Percentiles rank a stretch among this genome's conserved stretches.
phyloP scores from a whole-genome alignment of 1,140 invertebrate species.

The Chelonus insularis region DNA sequence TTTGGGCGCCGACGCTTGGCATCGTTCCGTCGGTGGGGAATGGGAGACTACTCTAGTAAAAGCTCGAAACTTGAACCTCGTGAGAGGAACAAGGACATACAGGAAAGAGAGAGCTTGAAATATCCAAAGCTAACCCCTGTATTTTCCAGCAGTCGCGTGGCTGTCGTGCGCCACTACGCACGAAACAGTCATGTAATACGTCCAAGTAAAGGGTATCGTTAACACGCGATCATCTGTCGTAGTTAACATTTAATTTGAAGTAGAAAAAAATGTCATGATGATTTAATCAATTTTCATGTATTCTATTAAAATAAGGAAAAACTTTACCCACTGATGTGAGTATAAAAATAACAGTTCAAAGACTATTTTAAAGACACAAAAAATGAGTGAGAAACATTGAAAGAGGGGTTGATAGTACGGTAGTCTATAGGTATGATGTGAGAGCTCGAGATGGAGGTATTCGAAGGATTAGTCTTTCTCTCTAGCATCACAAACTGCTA shows the following conservation, averaged over 20 bases:
- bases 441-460: conserved; percentile 52
- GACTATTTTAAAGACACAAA: too few species aligned
- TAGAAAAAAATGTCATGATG: too few species aligned
- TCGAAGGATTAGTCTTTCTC: conserved; percentile 28
- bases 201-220: background rate
- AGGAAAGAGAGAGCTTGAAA: conserved; percentile 34
- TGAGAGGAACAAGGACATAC: conserved; percentile 13
- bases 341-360: too few species aligned
- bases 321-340: too few species aligned
- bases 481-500: conserved; percentile 49
- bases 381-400: too few species aligned
- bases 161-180: conserved; percentile 50
- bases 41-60: conserved; percentile 36
- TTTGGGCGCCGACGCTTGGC: conserved; percentile 50
- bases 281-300: too few species aligned
- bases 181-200: conserved; percentile 31
- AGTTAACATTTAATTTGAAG: background rate
- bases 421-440: conserved; percentile 45
- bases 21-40: conserved; percentile 33
- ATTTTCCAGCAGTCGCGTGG: conserved; percentile 52
- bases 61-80: conserved; percentile 40
- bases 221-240: background rate
- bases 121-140: conserved; percentile 38
- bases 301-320: background rate
- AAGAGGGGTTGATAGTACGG: conserved; percentile 12